These are phyloP conservation scores for Leptestheria dahalacensis DNA, from an alignment of 1,140 invertebrate genomes.

Conservation along the genomic window DNA sequence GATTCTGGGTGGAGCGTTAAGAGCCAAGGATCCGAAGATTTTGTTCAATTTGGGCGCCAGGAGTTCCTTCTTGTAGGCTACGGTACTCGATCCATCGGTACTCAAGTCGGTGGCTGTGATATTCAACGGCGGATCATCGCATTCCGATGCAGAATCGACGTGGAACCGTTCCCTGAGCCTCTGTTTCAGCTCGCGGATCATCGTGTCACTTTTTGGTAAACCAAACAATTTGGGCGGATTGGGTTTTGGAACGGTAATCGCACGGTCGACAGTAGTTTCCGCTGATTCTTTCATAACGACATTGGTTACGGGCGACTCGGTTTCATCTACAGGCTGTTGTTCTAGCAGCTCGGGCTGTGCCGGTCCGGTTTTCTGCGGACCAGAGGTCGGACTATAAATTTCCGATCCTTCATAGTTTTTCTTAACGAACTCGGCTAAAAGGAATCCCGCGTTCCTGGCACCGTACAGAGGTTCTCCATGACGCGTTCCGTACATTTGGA, in stretches of 20 bases:
- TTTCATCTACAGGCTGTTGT: neutral
- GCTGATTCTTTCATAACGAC: neutral
- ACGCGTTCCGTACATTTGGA: too few relatives aligned
- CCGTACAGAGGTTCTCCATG: neutral
- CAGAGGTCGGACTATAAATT: too few relatives aligned
- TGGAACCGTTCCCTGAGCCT: neutral
- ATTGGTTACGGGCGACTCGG: neutral
- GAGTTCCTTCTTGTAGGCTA: neutral
- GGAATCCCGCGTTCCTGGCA: neutral
- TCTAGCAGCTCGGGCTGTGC: neutral
- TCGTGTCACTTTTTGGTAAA: constrained; percentile 19
- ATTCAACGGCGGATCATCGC: neutral
- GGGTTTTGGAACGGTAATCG: neutral
- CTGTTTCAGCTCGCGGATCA: constrained; percentile 24
- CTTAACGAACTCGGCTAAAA: neutral
- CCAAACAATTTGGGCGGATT: neutral
- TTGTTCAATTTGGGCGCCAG: neutral
- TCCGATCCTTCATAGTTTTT: too few relatives aligned
- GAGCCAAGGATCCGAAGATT: neutral
- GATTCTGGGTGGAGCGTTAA: neutral
- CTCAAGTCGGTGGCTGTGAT: neutral
- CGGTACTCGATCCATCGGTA: neutral
- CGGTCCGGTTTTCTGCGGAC: too few relatives aligned
- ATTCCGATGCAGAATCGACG: neutral
- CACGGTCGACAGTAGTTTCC: neutral